Conservation (phyloP, 2,888 invertebrate genomes). For the Agonopterix arenella region DNA sequence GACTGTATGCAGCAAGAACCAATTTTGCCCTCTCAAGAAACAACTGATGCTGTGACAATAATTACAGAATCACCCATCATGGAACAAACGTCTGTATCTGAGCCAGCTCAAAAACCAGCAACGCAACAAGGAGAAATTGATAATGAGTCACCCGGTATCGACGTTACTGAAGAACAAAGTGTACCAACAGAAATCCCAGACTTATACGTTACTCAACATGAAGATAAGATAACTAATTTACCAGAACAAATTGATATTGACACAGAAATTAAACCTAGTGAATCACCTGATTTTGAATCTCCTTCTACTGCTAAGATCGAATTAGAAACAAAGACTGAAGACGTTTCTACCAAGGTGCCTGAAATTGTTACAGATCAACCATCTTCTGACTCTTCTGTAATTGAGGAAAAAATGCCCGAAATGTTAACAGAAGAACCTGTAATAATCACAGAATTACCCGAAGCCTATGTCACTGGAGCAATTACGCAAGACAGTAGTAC, state of each 20-base stretch:
- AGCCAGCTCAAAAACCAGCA: too few species aligned
- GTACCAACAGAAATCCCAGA: slow-evolving; percentile 1
- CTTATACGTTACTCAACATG: not conserved
- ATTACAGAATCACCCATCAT: not conserved
- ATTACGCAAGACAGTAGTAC: not conserved
- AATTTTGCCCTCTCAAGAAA: slow-evolving; percentile 2
- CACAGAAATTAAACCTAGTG: too few species aligned
- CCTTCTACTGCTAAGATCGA: too few species aligned
- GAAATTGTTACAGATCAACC: not conserved
- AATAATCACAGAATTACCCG: not conserved
- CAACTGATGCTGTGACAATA: not conserved
- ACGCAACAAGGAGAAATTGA: too few species aligned
- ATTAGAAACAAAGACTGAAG: not conserved
- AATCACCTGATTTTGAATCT: too few species aligned
- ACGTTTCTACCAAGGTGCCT: not conserved
- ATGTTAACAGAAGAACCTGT: not conserved
- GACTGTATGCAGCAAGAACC: slow-evolving; percentile 25
- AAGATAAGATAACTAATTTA: not conserved
- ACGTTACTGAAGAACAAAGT: not conserved
- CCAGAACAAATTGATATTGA: not conserved
- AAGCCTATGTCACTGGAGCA: not conserved
- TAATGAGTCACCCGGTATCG: not conserved
- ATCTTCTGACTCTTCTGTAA: not conserved
- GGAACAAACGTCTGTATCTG: not conserved
- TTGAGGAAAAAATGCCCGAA: not conserved